Conservation (phyloP, 2,888 invertebrate genomes). For the Morpho achilles region DNA sequence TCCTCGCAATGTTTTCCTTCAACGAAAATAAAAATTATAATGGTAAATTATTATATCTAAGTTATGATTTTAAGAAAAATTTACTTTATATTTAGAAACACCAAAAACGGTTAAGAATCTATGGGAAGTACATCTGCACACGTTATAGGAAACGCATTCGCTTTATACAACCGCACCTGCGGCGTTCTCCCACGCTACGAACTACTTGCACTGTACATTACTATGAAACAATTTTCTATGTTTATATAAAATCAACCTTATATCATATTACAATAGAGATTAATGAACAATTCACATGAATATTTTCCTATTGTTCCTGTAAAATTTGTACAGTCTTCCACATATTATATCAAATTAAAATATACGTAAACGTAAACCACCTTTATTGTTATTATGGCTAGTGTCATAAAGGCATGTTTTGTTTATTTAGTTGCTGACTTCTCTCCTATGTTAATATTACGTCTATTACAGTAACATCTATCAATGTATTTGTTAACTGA, state of each 20-base stretch:
- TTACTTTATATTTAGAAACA: too few relatives aligned
- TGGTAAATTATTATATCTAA: too few relatives aligned
- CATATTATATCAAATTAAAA: background rate
- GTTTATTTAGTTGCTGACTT: background rate
- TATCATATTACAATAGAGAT: background rate
- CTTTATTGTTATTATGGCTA: background rate
- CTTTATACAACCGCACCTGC: slow-evolving; percentile 62
- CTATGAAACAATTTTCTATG: slow-evolving; percentile 9
- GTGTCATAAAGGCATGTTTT: background rate
- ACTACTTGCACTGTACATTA: slow-evolving; percentile 30
- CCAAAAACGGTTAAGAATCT: slow-evolving; percentile 28
- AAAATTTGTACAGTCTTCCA: slow-evolving; percentile 10
- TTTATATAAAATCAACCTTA: slow-evolving; percentile 13
- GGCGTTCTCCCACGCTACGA: slow-evolving; percentile 65
- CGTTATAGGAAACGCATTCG: slow-evolving; percentile 51
- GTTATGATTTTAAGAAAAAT: too few relatives aligned
- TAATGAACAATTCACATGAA: background rate
- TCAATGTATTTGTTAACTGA: slow-evolving; percentile 13
- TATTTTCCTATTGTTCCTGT: background rate
- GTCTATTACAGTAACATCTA: slow-evolving; percentile 13
- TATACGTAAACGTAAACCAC: background rate
- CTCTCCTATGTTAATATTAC: slow-evolving; percentile 2
- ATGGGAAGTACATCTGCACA: slow-evolving; percentile 59
- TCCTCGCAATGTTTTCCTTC: too few relatives aligned
- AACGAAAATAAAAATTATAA: too few relatives aligned